Conservation (phyloP, 2,797 vertebrate genomes). For the Enteromius unitaeniatus region DNA sequence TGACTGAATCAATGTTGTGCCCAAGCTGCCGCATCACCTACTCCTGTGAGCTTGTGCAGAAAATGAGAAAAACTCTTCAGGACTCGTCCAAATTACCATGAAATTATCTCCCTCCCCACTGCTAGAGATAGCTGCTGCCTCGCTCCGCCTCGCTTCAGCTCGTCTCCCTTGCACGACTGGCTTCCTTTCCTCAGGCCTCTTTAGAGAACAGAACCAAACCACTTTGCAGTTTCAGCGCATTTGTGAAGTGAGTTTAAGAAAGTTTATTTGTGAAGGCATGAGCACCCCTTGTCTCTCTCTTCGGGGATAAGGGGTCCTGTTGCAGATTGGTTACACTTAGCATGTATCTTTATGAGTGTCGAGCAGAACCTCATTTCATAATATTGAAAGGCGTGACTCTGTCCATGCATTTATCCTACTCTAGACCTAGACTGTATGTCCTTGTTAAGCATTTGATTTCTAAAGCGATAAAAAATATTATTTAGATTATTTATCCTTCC, state of each 20-base stretch:
- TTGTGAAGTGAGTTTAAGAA: conserved; percentile 78
- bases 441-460: not conserved
- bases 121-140: conserved; percentile 81
- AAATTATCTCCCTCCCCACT: conserved; percentile 83
- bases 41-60: conserved; percentile 74
- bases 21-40: conserved; percentile 81
- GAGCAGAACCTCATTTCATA: not conserved
- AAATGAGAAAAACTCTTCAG: conserved; percentile 81
- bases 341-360: conserved; percentile 27
- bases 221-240: conserved; percentile 83
- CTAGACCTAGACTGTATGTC: not conserved
- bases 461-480: too few relatives aligned
- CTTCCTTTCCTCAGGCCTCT: conserved; percentile 75
- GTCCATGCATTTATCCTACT: not conserved
- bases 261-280: conserved; percentile 75
- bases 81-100: conserved; percentile 86
- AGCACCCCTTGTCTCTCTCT: conserved; percentile 46
- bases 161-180: conserved; percentile 39
- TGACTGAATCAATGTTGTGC: conserved; percentile 70
- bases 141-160: conserved; percentile 59
- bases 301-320: conserved; percentile 62
- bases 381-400: not conserved
- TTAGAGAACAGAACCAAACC: conserved; percentile 74
- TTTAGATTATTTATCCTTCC: too few relatives aligned
- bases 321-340: conserved; percentile 68